Evolutionary conservation across 2,888 invertebrate species (phyloP).

Genomic region (Kryphioiulus occultus): DNA sequence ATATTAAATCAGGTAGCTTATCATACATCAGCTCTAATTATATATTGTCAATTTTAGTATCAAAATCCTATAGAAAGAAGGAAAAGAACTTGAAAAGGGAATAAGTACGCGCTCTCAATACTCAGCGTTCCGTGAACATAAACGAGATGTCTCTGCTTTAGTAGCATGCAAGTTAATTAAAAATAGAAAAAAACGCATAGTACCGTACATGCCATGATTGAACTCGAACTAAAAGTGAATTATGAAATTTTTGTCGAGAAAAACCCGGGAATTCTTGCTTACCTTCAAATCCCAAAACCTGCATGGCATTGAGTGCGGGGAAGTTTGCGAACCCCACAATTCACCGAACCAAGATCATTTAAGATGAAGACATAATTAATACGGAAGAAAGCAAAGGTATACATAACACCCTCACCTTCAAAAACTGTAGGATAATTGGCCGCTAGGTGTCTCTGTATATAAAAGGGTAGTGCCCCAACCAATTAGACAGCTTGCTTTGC

Average conservation of each 20-base stretch:
- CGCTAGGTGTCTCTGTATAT: slow-evolving; percentile 37
- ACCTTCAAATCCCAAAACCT: neutral
- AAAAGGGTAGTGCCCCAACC: slow-evolving; percentile 46
- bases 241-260: slow-evolving; percentile 6
- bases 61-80: neutral
- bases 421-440: slow-evolving; percentile 17
- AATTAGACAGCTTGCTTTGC: slow-evolving; percentile 49
- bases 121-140: neutral
- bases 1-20: neutral
- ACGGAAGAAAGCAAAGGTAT: slow-evolving; percentile 1
- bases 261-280: slow-evolving; percentile 7
- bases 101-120: neutral
- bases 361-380: neutral
- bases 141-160: neutral
- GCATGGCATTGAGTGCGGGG: slow-evolving; percentile 3
- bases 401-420: slow-evolving; percentile 9
- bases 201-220: slow-evolving; percentile 13
- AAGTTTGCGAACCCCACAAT: neutral
- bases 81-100: neutral
- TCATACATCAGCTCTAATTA: neutral
- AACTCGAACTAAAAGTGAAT: slow-evolving; percentile 8
- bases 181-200: neutral
- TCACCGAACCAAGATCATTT: slow-evolving; percentile 12
- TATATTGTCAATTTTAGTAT: neutral
- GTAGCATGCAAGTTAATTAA: neutral